Conservation (phyloP, 1,140 invertebrate species). For the Saxidomus purpurata region DNA sequence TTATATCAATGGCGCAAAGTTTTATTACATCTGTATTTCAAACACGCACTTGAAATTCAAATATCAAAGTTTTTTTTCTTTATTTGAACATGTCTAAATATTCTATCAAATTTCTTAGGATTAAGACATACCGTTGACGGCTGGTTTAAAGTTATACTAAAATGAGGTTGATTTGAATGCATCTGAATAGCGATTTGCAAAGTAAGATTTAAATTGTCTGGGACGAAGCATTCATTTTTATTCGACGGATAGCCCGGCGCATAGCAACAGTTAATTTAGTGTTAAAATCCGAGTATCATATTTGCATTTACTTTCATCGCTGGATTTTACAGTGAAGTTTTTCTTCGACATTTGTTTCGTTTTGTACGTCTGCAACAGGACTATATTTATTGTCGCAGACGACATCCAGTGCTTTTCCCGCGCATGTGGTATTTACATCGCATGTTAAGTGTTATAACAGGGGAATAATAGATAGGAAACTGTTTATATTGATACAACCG, state of each 20-base stretch:
- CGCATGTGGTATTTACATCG: constrained; percentile 31
- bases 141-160: background rate
- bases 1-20: constrained; percentile 32
- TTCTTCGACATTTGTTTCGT: background rate
- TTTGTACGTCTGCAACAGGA: constrained; percentile 1
- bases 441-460: constrained; percentile 44
- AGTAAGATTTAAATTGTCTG: constrained; percentile 27
- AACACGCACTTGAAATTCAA: constrained; percentile 41
- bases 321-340: background rate
- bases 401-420: constrained; percentile 28
- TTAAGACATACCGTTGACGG: constrained; percentile 12
- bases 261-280: constrained; percentile 52
- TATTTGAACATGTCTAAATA: constrained; percentile 26
- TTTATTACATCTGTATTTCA: constrained; percentile 40
- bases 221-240: constrained; percentile 8
- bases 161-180: constrained; percentile 26
- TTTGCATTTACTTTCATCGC: background rate
- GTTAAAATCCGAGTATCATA: constrained; percentile 7
- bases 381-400: constrained; percentile 36
- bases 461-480: background rate
- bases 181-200: constrained; percentile 16
- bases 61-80: constrained; percentile 34
- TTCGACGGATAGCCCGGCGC: constrained; percentile 1
- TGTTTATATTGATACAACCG: constrained; percentile 11
- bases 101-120: constrained; percentile 42